Evolutionary conservation across 2,797 vertebrate genomes (phyloP), one percentile per base, ranked within the genome.

Genomic region (Todus mexicanus): DNA sequence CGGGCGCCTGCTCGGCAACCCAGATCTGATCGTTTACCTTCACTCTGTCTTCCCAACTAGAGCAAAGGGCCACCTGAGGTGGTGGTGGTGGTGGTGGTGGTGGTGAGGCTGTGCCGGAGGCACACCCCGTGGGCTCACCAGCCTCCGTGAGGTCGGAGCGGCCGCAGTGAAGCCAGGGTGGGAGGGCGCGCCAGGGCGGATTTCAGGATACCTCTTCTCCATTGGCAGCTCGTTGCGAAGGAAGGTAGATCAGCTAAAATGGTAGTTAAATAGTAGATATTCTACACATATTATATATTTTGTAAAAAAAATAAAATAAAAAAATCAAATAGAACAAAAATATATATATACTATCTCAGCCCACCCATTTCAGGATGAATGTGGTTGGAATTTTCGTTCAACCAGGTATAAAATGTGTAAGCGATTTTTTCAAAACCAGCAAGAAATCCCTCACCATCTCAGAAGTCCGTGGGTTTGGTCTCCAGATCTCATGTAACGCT

Each of bases 251-350:
- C 70, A 87, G 94, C 85, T 95, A 48, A 93, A 91, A 79, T 10
- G 71, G 92, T 92, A 96, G 95, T 94, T 75, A 86, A 94, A 93
- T 93, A 96, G 93, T 94, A 96, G 93, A 96, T 95, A 96, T 95
- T 95, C 94, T 95, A 95, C 91, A 95, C 92, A 96, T 94, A 93
- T 90, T 95, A 86, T 96, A 96, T 96, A 53, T 53, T 53, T 53
- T 95, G 93, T 96, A 95, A 93, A 95, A 96, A 95, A 94, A 74
- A 65, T 42, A 38, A 15, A 33, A 84, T 61, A 84, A 17, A 57
- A 92, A 73, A 90, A 93, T 31, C 85, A 94, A 93, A 92, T 75
- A 90, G 80, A 95, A 95, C 63, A 86, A 94, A 94, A 88, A 88
- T 92, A 89, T 91, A 74, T 91, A 51, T 88, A 54, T 63, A 47